Evolutionary conservation across 2,888 invertebrate genomes (phyloP), one percentile per base, ranked within the genome.

Genomic region (Tholera decimalis): DNA sequence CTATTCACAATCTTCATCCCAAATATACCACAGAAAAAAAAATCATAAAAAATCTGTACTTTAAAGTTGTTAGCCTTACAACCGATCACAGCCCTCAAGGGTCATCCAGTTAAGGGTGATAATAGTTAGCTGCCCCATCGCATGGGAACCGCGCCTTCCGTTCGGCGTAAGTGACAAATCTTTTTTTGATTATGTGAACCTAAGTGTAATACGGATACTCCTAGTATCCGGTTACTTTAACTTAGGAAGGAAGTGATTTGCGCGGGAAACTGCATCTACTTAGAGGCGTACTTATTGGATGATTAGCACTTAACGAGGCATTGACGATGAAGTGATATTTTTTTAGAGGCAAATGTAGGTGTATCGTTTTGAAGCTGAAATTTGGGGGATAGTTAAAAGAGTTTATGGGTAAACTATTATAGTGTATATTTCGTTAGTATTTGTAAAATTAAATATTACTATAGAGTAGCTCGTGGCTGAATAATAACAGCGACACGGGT

Each of bases 131-230:
- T 86, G 92, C 82, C 83, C 91, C 88, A 86, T 79, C 87, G 88
- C 87, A 90, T 92, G 93, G 92, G 93, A 93, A 91, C 89, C 83
- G 67, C 84, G 79, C 82, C 91, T 92, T 93, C 93, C 93, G 92
- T 82, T 75, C 74, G 30, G 44, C 50, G 75, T 86, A 89, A 90
- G 93, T 92, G 94, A 94, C 94, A 94, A 95, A 95, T 95, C 94
- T 93, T 95, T 94, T 94, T 95, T 95, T 94, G 94, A 95, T 94
- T 94, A 91, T 93, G 92, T 89, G 93, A 93, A 93, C 90, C 83
- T 87, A 88, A 88, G 85, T 79, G 74, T 86, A 83, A 84, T 85
- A 86, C 84, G 87, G 88, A 26, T 74, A 72, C 75, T 63, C 28
- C 46, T 41, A 59, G 41, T 85, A 84, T 86, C 87, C 84, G 87